Base-by-base conservation (phyloP, 2,113 vertebrate genomes). In the Dromas ardeola region DNA sequence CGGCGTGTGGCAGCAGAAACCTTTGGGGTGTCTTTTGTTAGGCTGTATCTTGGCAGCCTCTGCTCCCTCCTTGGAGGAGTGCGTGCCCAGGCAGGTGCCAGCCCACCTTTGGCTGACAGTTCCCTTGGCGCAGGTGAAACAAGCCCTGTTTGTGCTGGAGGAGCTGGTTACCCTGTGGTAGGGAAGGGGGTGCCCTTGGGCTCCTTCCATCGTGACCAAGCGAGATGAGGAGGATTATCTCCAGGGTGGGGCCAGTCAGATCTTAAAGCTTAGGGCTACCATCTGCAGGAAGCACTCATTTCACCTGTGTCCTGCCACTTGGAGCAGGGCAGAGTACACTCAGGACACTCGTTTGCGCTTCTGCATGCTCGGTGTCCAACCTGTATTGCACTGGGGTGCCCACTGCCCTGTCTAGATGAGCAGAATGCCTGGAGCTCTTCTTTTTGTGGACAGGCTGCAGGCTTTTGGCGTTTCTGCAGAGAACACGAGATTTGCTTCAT, bases 311-410 rank as follows among this genome's bases (percentile, higher is more conserved):
- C n/a, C 47, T 26, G 26, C 14, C 14, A 6, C 77, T 67, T 27
- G 38, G 22, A 47, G 63, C 47, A 15, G n/a, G 22, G 26, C 25
- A 50, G 22, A 56, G 26, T n/a, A 22, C 16, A 6, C 27, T 15
- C 2, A 2, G 13, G 43, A 19, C 19, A 2, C 36, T 50, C 42
- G 34, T 34, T 38, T n/a, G 30, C 0, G 6, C 32, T 56, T n/a
- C 40, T 47, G 22, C 14, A 3, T 10, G 30, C 2, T 0, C 26
- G 11, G 14, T 47, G 55, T 49, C 70, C 30, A 25, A 17, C 17
- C n/a, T 34, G 20, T 19, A 2, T 23, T 19, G 23, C 5, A 6
- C 11, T 25, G 53, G 36, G 42, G 34, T 10, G 13, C 59, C n/a
- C 18, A 0, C 14, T 27, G 40, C 32, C 70, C 22, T 43, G 26